Evolutionary conservation across 2,888 invertebrate species (phyloP).

Genomic region (Machimus rusticus): DNA sequence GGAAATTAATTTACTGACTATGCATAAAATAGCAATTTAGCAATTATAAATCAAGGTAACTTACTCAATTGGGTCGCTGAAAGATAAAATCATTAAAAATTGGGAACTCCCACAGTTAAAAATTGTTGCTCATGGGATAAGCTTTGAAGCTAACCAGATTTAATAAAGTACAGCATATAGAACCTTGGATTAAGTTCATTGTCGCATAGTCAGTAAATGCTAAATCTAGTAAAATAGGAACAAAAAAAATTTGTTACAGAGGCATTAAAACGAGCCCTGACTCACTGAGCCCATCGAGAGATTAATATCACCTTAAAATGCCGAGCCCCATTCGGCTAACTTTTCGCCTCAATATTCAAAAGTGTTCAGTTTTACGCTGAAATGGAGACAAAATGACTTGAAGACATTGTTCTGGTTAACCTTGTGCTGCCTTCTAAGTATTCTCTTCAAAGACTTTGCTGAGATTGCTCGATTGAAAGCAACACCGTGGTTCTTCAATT

Average conservation of each 20-base stretch:
- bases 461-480: background rate
- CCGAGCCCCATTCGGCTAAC: background rate
- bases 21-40: background rate
- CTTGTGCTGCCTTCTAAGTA: constrained; percentile 9
- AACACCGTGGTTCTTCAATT: background rate
- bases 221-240: background rate
- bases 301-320: background rate
- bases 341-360: background rate
- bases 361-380: background rate
- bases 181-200: constrained; percentile 28
- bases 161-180: background rate
- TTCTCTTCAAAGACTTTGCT: background rate
- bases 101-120: background rate
- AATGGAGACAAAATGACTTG: background rate
- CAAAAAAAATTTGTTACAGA: background rate
- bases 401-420: constrained; percentile 12
- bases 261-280: background rate
- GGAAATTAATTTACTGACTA: background rate
- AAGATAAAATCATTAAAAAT: background rate
- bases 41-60: background rate
- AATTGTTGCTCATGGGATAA: background rate
- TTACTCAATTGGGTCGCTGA: background rate
- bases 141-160: background rate
- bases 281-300: background rate
- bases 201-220: background rate